Conservation (phyloP, 2,113 vertebrate genomes). For the Myrmecophaga tridactyla region DNA sequence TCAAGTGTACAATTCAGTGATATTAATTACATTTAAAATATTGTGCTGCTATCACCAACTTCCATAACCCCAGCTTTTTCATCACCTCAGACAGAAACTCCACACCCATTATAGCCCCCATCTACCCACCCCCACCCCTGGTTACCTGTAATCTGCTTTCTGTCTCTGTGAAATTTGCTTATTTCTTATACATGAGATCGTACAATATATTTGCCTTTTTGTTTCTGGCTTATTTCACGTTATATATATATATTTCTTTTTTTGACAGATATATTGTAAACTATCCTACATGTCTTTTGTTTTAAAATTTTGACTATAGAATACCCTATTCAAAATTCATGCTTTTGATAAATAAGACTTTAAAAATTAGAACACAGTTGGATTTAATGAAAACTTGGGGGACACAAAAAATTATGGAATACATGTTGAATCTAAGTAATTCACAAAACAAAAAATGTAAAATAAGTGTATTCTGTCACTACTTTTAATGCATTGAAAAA, state of each 20-base stretch:
- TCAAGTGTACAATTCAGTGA: too few relatives aligned
- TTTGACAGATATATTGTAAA: neutral
- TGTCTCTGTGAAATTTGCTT: too few relatives aligned
- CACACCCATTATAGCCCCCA: too few relatives aligned
- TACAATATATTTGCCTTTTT: too few relatives aligned
- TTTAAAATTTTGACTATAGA: neutral
- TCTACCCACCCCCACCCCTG: too few relatives aligned
- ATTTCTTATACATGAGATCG: too few relatives aligned
- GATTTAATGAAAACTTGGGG: neutral
- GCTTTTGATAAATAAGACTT: neutral
- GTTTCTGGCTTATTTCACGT: too few relatives aligned
- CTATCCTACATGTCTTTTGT: rapidly evolving
- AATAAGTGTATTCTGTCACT: neutral
- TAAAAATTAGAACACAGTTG: neutral
- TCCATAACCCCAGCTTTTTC: too few relatives aligned
- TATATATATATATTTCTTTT: neutral
- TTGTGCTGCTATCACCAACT: too few relatives aligned
- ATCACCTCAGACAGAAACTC: too few relatives aligned
- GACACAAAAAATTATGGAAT: neutral
- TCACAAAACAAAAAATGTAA: neutral
- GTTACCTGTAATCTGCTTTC: too few relatives aligned
- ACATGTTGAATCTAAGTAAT: neutral
- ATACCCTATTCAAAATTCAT: neutral
- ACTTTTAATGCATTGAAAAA: neutral
- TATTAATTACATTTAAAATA: too few relatives aligned